phyloP scores from a whole-genome alignment of 2,888 invertebrate species.

The Nowickia ferox region DNA sequence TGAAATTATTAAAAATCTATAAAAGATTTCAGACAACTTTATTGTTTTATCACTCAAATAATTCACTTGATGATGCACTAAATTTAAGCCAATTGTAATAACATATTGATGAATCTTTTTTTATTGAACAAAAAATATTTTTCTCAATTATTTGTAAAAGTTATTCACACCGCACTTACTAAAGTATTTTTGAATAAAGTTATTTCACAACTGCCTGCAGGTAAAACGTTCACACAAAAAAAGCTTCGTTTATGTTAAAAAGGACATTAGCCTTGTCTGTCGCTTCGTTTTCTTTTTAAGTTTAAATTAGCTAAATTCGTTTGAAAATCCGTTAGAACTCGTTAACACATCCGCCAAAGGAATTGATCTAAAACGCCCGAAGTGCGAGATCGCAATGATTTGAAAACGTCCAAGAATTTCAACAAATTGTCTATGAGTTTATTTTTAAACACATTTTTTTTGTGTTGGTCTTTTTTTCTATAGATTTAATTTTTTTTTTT shows the following conservation, averaged over 20 bases:
- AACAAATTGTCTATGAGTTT: conserved; percentile 65
- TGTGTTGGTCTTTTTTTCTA: conserved; percentile 37
- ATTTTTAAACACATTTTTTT: conserved; percentile 62
- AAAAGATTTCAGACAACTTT: neutral
- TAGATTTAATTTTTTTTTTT: neutral
- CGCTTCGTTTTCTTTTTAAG: conserved; percentile 56
- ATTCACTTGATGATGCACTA: neutral
- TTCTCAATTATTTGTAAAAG: neutral
- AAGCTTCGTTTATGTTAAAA: conserved; percentile 62
- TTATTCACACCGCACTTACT: conserved; percentile 55
- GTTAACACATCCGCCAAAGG: conserved; percentile 72
- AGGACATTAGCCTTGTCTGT: conserved; percentile 65
- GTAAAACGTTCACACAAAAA: conserved; percentile 43
- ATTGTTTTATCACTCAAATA: neutral
- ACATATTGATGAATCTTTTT: neutral
- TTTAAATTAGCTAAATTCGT: conserved; percentile 63
- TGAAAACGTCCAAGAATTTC: conserved; percentile 77
- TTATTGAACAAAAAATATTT: conserved; percentile 18
- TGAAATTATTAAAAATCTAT: neutral
- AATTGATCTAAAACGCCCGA: conserved; percentile 80
- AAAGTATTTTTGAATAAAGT: conserved; percentile 41
- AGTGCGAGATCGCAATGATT: conserved; percentile 83
- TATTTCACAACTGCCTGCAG: conserved; percentile 36
- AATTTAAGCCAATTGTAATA: too few relatives aligned
- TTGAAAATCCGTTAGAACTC: conserved; percentile 68